A percentile compares a stretch with the other conserved stretches of the same genome.
Conservation (phyloP, 2,888 invertebrate genomes). For the Cantharis rufa region DNA sequence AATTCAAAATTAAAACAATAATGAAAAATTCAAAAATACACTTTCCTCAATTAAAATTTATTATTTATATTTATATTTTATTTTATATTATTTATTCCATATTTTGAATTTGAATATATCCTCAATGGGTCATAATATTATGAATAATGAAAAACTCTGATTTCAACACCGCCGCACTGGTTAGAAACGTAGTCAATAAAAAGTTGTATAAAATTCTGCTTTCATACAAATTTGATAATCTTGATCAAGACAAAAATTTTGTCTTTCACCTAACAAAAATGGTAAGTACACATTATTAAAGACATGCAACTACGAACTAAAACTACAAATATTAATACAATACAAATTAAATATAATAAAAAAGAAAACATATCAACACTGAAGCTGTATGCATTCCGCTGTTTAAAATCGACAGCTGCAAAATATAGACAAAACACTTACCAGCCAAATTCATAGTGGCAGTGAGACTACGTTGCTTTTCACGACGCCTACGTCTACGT, state of each 20-base stretch:
- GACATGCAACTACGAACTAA: neutral
- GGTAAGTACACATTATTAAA: neutral
- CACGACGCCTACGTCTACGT: constrained; percentile 50
- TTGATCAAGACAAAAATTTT: neutral
- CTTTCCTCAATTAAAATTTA: no score
- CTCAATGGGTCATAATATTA: no score
- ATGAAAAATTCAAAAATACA: neutral
- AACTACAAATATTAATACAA: neutral
- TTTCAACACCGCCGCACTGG: neutral
- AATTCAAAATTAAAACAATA: neutral
- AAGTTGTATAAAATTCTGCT: neutral
- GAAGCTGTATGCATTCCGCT: constrained; percentile 9
- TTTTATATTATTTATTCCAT: no score
- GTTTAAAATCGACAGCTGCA: constrained; percentile 39
- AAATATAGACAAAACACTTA: constrained; percentile 41
- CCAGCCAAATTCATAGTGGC: constrained; percentile 48
- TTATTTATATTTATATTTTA: no score
- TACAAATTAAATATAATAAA: neutral
- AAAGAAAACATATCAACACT: neutral
- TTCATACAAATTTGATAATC: neutral
- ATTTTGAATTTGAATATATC: no score
- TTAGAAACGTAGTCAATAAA: neutral
- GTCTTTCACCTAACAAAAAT: neutral
- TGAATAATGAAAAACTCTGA: neutral
- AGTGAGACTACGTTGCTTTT: constrained; percentile 52